Evolutionary conservation across 2,113 vertebrate genomes (phyloP), one percentile per base, ranked within the genome.

Genomic region (Scophthalmus maximus): DNA sequence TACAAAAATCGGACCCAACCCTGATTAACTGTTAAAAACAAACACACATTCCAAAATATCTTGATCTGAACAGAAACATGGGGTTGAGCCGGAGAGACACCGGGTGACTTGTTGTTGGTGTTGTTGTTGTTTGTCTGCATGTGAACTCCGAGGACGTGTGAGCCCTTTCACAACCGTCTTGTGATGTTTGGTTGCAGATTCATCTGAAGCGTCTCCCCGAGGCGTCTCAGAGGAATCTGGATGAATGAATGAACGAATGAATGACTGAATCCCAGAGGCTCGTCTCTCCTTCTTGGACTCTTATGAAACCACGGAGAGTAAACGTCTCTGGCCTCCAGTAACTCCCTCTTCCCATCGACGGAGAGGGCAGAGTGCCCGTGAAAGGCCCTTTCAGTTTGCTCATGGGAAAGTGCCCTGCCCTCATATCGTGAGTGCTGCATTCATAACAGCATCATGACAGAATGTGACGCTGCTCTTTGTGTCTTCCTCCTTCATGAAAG

Each of bases 331-430:
- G 58, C 47, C 76, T 78, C 56, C 64, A 71, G 46, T 67, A 73
- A 67, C 58, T 17, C 56, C 83, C 61, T 14, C 52, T 76, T 3
- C 11, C 29, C 71, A 85, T 85, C 76, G 84, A 89, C 85, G 52
- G n/a, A n/a, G n/a, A n/a, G n/a, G n/a, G 66, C 55, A 82, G 70
- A 86, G 85, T 79, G 87, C 64, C 76, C 86, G 47, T 75, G 52
- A 85, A 71, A 83, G 81, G 65, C 79, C n/a, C 76, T 78, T 82
- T 82, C 83, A 83, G 69, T 77, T 72, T 34, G 56, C 83, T 83
- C 68, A 38, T 64, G 87, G 81, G 88, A 81, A 8, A 23, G 38
- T 49, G 56, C 46, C 44, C 63, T 82, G 73, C 34, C 72, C 82
- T 78, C 66, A 81, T 66, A 30, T 6, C 51, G 58, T 56, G 63